Percentiles rank a stretch among this genome's conserved stretches.
Evolutionary conservation across 2,113 vertebrate genomes (phyloP).

Genomic region (Arizona elegans): DNA sequence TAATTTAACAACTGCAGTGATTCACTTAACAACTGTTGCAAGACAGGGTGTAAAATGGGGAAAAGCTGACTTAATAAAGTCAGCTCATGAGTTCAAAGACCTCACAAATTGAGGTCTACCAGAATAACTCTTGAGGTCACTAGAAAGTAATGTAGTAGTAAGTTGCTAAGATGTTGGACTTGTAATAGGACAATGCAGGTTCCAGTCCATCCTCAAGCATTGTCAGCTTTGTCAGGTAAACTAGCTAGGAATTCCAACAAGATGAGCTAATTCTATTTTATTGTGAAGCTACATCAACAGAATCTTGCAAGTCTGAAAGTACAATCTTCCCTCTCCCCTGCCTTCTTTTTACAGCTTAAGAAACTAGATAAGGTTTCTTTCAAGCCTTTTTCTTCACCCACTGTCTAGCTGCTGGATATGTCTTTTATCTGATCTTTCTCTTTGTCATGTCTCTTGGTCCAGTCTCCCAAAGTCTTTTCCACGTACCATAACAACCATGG

Average conservation of each 20-base stretch:
- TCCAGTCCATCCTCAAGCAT: neutral
- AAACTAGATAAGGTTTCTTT: neutral
- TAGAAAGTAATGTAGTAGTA: neutral
- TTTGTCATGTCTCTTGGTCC: neutral
- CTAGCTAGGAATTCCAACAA: neutral
- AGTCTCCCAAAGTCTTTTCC: neutral
- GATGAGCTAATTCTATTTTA: neutral
- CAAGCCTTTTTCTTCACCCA: neutral
- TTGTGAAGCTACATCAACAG: neutral
- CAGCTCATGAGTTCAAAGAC: too few relatives aligned
- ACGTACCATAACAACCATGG: neutral
- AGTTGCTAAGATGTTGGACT: neutral
- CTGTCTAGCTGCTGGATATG: neutral
- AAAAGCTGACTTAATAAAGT: too few relatives aligned
- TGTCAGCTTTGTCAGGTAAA: neutral
- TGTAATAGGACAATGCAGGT: neutral
- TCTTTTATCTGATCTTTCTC: neutral
- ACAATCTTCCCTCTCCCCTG: neutral
- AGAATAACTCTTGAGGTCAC: neutral
- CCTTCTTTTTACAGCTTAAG: neutral
- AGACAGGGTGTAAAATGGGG: too few relatives aligned
- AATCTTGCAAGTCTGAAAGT: neutral
- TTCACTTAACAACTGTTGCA: too few relatives aligned
- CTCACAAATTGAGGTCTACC: too few relatives aligned
- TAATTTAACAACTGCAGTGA: too few relatives aligned